Evolutionary conservation across 2,888 invertebrate genomes (phyloP).

Genomic region (Acleris cristana): DNA sequence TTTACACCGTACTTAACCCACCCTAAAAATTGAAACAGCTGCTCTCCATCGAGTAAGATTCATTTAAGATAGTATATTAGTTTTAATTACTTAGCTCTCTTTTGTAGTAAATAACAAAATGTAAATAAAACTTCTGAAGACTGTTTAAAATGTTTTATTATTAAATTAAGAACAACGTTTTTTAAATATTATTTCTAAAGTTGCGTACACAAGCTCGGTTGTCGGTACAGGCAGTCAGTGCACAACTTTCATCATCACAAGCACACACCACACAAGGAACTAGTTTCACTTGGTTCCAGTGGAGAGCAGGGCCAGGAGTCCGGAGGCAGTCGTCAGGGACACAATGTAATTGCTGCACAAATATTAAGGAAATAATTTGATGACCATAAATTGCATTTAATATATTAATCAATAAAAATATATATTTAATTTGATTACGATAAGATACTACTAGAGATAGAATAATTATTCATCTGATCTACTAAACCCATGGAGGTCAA

Average conservation of each 20-base stretch:
- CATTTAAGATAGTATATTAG: slow-evolving; percentile 47
- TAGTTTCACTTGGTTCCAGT: slow-evolving; percentile 90
- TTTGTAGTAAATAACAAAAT: slow-evolving; percentile 52
- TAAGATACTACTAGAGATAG: neutral
- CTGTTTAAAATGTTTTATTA: slow-evolving; percentile 69
- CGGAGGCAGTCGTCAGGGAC: slow-evolving; percentile 95
- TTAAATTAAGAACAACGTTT: slow-evolving; percentile 61
- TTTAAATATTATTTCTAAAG: slow-evolving; percentile 46
- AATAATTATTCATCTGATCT: too few species aligned
- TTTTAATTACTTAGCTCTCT: slow-evolving; percentile 54
- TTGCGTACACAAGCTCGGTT: slow-evolving; percentile 39
- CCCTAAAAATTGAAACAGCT: slow-evolving; percentile 62
- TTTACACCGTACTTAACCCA: slow-evolving; percentile 66
- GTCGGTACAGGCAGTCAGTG: slow-evolving; percentile 23
- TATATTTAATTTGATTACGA: neutral
- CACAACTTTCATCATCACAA: slow-evolving; percentile 39
- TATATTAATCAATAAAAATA: neutral
- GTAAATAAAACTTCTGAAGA: slow-evolving; percentile 74
- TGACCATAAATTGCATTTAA: neutral
- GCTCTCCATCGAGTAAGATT: slow-evolving; percentile 53
- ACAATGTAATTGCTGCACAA: slow-evolving; percentile 92
- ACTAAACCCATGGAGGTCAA: too few species aligned
- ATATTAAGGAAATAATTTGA: slow-evolving; percentile 44
- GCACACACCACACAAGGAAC: slow-evolving; percentile 47
- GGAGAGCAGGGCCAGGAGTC: slow-evolving; percentile 96